These are phyloP conservation scores for Columbina picui DNA, from an alignment of 2,113 vertebrate species.

Conservation along the genomic window DNA sequence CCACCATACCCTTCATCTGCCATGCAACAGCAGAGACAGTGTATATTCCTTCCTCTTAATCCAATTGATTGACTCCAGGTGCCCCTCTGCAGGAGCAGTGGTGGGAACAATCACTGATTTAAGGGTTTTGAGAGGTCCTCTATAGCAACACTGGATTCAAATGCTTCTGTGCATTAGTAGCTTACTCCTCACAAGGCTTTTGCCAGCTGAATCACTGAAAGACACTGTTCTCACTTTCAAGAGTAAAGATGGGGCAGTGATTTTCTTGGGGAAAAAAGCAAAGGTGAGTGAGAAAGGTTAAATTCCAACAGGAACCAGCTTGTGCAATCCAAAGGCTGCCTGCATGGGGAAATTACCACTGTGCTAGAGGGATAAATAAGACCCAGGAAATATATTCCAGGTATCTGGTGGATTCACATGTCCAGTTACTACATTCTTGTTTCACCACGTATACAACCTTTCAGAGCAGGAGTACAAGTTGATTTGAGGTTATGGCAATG, in stretches of 20 bases:
- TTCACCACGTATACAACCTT: not conserved
- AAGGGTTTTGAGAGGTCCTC: constrained; percentile 1
- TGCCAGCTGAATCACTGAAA: not conserved
- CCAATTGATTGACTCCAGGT: constrained; percentile 12
- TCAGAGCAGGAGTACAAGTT: not conserved
- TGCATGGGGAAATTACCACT: not conserved
- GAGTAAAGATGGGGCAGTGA: not conserved
- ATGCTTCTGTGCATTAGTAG: not conserved
- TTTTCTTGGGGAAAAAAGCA: not conserved
- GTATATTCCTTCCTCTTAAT: not conserved
- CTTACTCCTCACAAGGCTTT: not conserved
- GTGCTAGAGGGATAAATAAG: not conserved
- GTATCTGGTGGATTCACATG: not conserved
- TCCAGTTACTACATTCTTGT: not conserved
- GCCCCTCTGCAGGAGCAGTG: not conserved
- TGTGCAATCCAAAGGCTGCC: not conserved
- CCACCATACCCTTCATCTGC: not conserved
- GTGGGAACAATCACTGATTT: not conserved
- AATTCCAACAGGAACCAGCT: not conserved
- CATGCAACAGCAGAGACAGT: not conserved
- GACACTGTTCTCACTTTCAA: not conserved
- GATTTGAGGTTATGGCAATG: not conserved
- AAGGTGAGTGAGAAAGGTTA: not conserved
- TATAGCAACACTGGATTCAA: not conserved
- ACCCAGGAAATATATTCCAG: not conserved